Conservation (phyloP, 2,888 invertebrate genomes). For the Andricus curvator region DNA sequence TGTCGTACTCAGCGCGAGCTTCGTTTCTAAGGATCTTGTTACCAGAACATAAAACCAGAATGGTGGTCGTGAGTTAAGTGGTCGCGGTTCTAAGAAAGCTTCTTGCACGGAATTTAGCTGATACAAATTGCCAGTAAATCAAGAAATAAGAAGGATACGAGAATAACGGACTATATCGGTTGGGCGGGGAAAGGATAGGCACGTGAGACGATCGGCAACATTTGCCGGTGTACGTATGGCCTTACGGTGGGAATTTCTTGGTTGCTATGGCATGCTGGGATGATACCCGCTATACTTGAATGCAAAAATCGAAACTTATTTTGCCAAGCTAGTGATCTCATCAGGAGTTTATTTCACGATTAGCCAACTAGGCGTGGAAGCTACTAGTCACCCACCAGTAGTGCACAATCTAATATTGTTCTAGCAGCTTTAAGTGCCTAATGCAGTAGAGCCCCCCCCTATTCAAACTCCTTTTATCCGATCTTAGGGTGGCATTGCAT, state of each 20-base stretch:
- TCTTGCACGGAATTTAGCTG: slow-evolving; percentile 48
- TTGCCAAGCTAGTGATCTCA: not conserved
- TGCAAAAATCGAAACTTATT: not conserved
- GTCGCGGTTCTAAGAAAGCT: slow-evolving; percentile 51
- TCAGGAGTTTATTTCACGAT: not conserved
- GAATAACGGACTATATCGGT: slow-evolving; percentile 12
- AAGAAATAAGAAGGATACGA: slow-evolving; percentile 6
- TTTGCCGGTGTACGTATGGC: slow-evolving; percentile 1
- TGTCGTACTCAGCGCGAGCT: slow-evolving; percentile 1
- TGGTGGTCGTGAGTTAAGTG: slow-evolving; percentile 45
- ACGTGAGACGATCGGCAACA: slow-evolving; percentile 14
- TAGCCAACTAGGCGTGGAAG: not conserved
- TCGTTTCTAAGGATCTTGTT: not conserved
- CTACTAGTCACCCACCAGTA: not conserved
- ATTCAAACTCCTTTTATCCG: not conserved
- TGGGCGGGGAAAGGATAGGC: slow-evolving; percentile 1
- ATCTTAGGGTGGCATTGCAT: not conserved
- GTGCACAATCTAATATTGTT: not conserved
- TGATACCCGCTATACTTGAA: not conserved
- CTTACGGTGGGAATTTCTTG: slow-evolving; percentile 1
- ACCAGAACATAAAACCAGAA: not conserved
- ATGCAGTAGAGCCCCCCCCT: not conserved
- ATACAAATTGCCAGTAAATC: slow-evolving; percentile 43
- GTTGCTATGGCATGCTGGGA: slow-evolving; percentile 1
- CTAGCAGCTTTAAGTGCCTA: not conserved